Percentiles rank a stretch among this genome's conserved stretches.
These are phyloP conservation scores for Catostomus latipinnis DNA, from an alignment of 2,797 vertebrate species.

Conservation along the genomic window DNA sequence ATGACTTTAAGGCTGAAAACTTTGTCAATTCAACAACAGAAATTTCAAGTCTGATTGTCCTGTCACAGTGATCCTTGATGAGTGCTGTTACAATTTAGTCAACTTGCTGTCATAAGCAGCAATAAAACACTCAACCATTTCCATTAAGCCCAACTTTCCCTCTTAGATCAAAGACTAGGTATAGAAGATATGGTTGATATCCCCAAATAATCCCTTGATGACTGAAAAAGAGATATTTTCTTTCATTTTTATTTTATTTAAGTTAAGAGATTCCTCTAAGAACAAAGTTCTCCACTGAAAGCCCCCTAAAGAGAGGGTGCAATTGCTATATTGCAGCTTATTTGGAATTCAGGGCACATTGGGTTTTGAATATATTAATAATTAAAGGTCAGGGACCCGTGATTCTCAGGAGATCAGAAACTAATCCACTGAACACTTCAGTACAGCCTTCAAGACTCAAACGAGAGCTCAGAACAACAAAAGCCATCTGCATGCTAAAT, in stretches of 20 bases:
- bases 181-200: neutral
- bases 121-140: neutral
- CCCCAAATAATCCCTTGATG: neutral
- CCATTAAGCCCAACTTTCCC: too few relatives aligned
- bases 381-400: constrained; percentile 25
- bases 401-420: constrained; percentile 29
- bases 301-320: constrained; percentile 7
- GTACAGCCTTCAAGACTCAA: constrained; percentile 26
- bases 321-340: neutral
- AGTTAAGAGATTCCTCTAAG: constrained; percentile 5
- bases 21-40: neutral
- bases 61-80: constrained; percentile 5
- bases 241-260: constrained; percentile 26
- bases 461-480: constrained; percentile 26
- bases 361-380: constrained; percentile 45
- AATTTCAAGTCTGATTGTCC: neutral
- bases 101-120: too few relatives aligned
- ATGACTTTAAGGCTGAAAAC: neutral
- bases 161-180: neutral
- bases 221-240: too few relatives aligned
- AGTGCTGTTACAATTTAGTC: neutral
- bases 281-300: constrained; percentile 3
- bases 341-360: constrained; percentile 34
- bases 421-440: constrained; percentile 7
- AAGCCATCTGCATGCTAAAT: constrained; percentile 27